Evolutionary conservation across 2,888 invertebrate species (phyloP), one percentile per base, ranked within the genome.

Genomic region (Monopis laevigella): DNA sequence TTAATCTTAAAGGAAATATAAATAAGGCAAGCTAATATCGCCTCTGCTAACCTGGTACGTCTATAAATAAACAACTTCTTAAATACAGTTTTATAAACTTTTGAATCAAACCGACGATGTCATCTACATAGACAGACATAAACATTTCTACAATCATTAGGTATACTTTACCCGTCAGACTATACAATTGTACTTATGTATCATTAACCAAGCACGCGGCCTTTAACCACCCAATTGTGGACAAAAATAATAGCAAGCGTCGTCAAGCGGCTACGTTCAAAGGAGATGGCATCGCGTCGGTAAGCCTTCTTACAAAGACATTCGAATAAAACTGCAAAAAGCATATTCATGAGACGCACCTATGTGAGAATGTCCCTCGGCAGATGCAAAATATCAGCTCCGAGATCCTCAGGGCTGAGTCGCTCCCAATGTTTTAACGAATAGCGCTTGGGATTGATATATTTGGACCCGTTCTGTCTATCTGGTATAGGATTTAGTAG

Each of bases 311-410:
- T 36, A 36, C 36, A 40, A 40, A 40, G 28, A 17, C 26, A 40
- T 29, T 17, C 28, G 19, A 40, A 65, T 60, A 65, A 62, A 62
- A 62, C 65, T 59, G 59, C 56, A 68, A 67, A 66, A 62, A 56
- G 43, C 26, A 67, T 68, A 72, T 72, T 71, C 71, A 71, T 68
- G 72, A 70, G 64, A 55, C 53, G 56, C 51, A 46, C 36, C 36
- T 36, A 47, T 29, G 36, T 36, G 36, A 36, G 36, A 36, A 36
- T 42, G 38, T 19, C 28, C 27, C 41, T 10, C 30, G 21, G 38
- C 38, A 38, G 38, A 38, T 36, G 42, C 36, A 42, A 36, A 36
- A 35, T 34, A 35, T 35, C 26, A 19, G 35, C 11, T 19, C 36
- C 21, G 32, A 32, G 40, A 13, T 24, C 12, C 19, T 18, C 45